Evolutionary conservation across 2,113 vertebrate genomes (phyloP).

Genomic region (Equus quagga): DNA sequence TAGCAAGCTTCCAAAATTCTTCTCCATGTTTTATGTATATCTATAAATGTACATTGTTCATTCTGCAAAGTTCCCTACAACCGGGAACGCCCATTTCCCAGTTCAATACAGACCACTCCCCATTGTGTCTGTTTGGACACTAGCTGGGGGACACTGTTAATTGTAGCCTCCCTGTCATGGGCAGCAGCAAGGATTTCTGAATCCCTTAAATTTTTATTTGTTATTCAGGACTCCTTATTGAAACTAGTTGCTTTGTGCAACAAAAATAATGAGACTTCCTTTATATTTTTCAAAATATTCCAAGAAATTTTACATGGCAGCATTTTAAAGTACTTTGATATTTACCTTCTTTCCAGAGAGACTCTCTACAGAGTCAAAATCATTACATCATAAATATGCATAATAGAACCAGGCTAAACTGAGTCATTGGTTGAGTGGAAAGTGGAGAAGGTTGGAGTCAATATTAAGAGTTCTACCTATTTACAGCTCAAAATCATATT

Average conservation of each 20-base stretch:
- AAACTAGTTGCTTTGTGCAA: neutral
- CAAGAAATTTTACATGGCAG: neutral
- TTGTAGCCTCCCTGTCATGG: neutral
- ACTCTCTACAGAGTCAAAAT: neutral
- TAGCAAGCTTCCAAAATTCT: neutral
- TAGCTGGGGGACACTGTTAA: neutral
- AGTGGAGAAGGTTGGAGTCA: neutral
- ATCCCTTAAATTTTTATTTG: neutral
- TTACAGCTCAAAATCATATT: neutral
- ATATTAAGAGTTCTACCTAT: neutral
- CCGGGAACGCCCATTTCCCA: neutral
- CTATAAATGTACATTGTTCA: neutral
- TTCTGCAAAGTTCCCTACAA: neutral
- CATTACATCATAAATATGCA: accelerated
- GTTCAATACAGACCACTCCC: no score
- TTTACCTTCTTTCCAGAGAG: neutral
- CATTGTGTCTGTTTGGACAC: accelerated
- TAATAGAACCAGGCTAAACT: neutral
- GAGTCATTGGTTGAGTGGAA: neutral
- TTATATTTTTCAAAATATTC: neutral
- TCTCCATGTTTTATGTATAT: neutral
- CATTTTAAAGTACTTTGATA: neutral
- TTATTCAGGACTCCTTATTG: neutral
- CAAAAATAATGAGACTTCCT: neutral
- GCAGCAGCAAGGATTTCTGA: neutral